Evolutionary conservation across 2,888 invertebrate species (phyloP).

Genomic region (Panopea generosa): DNA sequence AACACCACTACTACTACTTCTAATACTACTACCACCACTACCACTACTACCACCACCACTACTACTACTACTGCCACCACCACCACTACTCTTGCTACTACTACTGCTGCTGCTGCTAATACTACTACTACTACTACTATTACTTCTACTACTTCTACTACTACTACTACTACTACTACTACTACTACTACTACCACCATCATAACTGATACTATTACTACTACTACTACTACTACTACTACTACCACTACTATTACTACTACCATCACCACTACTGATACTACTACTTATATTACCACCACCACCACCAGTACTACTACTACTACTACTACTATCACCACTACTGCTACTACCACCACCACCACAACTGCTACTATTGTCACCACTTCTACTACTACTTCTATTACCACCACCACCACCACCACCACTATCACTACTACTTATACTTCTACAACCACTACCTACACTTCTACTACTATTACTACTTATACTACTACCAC

Average conservation of each 20-base stretch:
- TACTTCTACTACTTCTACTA: background rate
- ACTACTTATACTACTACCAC: too few species aligned
- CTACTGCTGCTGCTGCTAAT: too few species aligned
- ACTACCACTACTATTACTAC: conserved; percentile 5
- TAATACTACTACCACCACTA: too few species aligned
- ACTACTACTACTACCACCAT: too few species aligned
- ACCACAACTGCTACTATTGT: too few species aligned
- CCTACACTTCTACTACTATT: background rate
- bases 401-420: conserved; percentile 24
- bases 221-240: too few species aligned
- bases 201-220: too few species aligned
- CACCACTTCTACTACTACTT: too few species aligned
- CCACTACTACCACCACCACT: conserved; percentile 2
- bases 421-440: conserved; percentile 8
- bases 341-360: conserved; percentile 33
- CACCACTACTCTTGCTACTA: background rate
- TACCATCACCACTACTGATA: conserved; percentile 13
- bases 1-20: too few species aligned
- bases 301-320: conserved; percentile 21
- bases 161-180: conserved; percentile 1
- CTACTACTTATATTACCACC: too few species aligned
- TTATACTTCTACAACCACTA: too few species aligned
- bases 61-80: conserved; percentile 1
- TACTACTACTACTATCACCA: conserved; percentile 27
- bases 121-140: too few species aligned